Evolutionary conservation across 2,113 vertebrate genomes (phyloP).

Genomic region (Charina bottae): DNA sequence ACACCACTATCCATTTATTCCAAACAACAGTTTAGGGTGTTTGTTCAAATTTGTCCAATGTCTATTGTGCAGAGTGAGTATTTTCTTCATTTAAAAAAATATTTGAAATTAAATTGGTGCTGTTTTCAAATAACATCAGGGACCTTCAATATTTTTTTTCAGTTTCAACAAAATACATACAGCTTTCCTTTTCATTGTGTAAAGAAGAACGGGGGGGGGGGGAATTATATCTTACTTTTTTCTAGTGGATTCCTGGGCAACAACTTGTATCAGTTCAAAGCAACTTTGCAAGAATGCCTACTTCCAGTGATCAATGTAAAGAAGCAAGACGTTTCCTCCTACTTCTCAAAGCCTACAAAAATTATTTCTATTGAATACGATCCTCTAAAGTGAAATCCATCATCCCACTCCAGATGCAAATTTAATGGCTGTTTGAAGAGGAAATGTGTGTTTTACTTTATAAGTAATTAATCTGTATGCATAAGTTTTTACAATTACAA

Average conservation of each 20-base stretch:
- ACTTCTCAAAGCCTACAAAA: slow-evolving; percentile 44
- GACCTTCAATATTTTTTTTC: slow-evolving; percentile 13
- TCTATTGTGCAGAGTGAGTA: slow-evolving; percentile 3
- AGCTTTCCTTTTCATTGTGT: not conserved
- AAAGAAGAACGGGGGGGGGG: not conserved
- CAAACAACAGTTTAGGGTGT: not conserved
- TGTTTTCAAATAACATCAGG: not conserved
- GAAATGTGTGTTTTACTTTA: slow-evolving; percentile 71
- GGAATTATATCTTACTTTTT: slow-evolving; percentile 5
- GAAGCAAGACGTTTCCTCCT: not conserved
- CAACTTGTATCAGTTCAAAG: not conserved
- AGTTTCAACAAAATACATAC: not conserved
- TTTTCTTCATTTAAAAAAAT: not conserved
- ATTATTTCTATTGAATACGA: slow-evolving; percentile 39
- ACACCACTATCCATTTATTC: not conserved
- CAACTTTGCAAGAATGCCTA: not conserved
- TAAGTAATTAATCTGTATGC: slow-evolving; percentile 84
- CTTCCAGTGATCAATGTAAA: not conserved
- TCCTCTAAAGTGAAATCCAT: slow-evolving; percentile 52
- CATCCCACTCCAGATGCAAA: slow-evolving; percentile 66
- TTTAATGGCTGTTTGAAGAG: slow-evolving; percentile 70
- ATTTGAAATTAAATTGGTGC: not conserved
- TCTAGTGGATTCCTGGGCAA: slow-evolving; percentile 9
- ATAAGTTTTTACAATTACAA: slow-evolving; percentile 83
- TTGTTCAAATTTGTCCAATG: slow-evolving; percentile 6